These are phyloP conservation scores for Epinephelus coioides DNA, from an alignment of 2,797 vertebrate genomes.

Conservation along the genomic window DNA sequence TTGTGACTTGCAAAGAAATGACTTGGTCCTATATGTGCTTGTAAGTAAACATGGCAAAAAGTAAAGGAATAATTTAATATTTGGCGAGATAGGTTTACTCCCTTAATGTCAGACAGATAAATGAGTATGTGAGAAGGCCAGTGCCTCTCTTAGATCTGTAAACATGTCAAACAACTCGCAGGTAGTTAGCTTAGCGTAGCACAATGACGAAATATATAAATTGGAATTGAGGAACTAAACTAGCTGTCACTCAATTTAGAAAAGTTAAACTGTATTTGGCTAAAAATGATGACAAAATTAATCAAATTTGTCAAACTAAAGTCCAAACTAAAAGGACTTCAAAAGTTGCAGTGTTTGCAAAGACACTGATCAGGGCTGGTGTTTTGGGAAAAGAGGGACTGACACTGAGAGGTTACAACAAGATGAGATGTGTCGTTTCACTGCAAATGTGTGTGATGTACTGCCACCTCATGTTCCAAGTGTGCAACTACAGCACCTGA, in stretches of 20 bases:
- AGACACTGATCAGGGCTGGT: neutral
- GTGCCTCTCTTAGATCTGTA: too few relatives aligned
- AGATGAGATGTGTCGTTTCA: neutral
- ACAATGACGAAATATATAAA: too few relatives aligned
- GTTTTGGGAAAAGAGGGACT: neutral
- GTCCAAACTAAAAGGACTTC: neutral
- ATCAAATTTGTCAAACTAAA: too few relatives aligned
- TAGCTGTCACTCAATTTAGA: neutral
- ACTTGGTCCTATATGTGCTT: too few relatives aligned
- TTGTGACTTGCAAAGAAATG: too few relatives aligned
- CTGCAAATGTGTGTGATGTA: neutral
- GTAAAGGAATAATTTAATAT: too few relatives aligned
- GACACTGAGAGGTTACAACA: neutral
- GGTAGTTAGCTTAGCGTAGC: neutral
- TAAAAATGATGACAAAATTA: neutral
- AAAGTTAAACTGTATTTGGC: neutral
- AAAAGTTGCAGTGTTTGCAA: neutral
- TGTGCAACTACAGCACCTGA: conserved; percentile 17
- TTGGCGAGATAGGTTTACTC: too few relatives aligned
- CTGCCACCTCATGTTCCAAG: conserved; percentile 20
- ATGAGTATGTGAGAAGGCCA: too few relatives aligned
- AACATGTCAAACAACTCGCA: neutral
- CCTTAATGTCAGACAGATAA: too few relatives aligned
- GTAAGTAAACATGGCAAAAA: too few relatives aligned
- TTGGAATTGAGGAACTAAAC: neutral